Percentiles rank a stretch among this genome's conserved stretches.
These are phyloP conservation scores for Spea hammondii DNA, from an alignment of 2,797 vertebrate genomes.

Conservation along the genomic window DNA sequence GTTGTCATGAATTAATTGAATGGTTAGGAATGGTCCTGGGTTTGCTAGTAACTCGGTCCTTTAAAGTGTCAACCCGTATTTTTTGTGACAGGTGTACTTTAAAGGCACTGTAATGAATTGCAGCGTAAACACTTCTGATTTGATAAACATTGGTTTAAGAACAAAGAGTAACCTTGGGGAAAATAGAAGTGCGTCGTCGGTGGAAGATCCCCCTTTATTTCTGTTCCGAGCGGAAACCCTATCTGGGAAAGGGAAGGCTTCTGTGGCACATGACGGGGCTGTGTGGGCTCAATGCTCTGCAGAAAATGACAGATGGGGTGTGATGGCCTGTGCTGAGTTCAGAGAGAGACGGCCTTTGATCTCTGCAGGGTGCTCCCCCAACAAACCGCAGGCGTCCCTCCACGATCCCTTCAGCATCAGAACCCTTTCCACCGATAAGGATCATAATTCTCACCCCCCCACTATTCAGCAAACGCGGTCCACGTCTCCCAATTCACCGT, in stretches of 20 bases:
- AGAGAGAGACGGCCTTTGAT: conserved; percentile 22
- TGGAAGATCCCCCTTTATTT: not conserved
- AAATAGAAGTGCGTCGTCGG: too few species aligned
- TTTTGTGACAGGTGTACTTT: too few species aligned
- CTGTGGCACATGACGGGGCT: conserved; percentile 5
- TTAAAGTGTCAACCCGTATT: too few species aligned
- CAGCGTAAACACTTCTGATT: too few species aligned
- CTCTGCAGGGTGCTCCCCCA: conserved; percentile 31
- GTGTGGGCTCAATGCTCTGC: not conserved
- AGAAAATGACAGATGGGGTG: conserved; percentile 31
- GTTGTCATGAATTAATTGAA: too few species aligned
- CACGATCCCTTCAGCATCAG: conserved; percentile 21
- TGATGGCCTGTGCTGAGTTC: conserved; percentile 26
- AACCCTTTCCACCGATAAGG: conserved; percentile 26
- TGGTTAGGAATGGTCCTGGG: too few species aligned
- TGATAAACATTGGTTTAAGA: too few species aligned
- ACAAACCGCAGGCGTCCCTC: conserved; percentile 30
- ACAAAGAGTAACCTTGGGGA: too few species aligned
- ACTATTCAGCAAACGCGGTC: not conserved
- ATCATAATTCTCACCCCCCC: conserved; percentile 27
- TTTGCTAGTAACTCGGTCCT: too few species aligned
- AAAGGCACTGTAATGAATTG: too few species aligned
- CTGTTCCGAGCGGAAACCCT: conserved; percentile 11
- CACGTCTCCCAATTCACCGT: conserved; percentile 1
- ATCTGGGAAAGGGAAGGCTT: conserved; percentile 5